These are phyloP conservation scores for Echinometra lucunter DNA, from an alignment of 53 echinoderm and acorn worm species.

Conservation along the genomic window DNA sequence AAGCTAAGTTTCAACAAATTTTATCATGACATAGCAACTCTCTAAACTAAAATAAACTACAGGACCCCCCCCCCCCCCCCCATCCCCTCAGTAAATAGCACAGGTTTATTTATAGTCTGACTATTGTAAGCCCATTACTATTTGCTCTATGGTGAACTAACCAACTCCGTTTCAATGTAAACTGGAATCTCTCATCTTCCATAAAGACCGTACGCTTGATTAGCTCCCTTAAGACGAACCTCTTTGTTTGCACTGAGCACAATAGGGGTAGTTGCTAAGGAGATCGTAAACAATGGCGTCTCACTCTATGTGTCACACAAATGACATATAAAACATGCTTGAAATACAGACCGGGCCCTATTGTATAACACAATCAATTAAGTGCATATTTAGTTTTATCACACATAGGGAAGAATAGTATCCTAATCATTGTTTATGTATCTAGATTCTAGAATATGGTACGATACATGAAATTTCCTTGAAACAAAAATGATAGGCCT, in stretches of 20 bases:
- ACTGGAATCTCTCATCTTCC: not conserved
- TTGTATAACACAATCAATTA: not conserved
- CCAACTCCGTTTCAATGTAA: not conserved
- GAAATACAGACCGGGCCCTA: not conserved
- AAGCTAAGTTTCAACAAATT: not conserved
- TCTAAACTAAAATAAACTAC: conserved; percentile 4
- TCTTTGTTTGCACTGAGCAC: conserved; percentile 15
- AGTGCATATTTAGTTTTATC: not conserved
- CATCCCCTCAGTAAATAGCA: not conserved
- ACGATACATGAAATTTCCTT: not conserved
- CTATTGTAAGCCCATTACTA: not conserved
- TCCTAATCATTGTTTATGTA: too few relatives aligned
- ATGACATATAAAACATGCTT: not conserved
- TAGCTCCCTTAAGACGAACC: not conserved
- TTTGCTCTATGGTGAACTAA: not conserved
- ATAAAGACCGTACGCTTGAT: conserved; percentile 32
- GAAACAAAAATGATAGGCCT: not conserved
- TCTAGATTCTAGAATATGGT: not conserved
- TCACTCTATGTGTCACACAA: not conserved
- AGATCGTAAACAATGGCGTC: conserved; percentile 30
- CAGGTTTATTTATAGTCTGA: not conserved
- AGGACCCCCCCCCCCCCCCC: not conserved
- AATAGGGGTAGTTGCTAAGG: conserved; percentile 47
- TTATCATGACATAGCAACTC: not conserved
- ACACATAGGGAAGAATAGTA: not conserved